Conservation (phyloP, 2,797 vertebrate species). For the Xiphophorus birchmanni region DNA sequence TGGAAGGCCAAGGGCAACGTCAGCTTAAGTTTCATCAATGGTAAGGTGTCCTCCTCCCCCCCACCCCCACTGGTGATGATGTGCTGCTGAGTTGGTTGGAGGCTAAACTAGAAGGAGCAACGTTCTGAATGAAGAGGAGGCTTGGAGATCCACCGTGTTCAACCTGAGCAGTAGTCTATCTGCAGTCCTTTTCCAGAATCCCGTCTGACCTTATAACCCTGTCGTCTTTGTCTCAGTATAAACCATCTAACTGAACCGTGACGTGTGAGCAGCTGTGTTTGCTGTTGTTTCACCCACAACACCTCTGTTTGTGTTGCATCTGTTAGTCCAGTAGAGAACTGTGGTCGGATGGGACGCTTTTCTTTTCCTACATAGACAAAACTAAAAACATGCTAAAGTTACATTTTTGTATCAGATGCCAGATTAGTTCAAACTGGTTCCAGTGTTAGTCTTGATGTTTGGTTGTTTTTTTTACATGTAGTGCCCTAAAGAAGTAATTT, state of each 20-base stretch:
- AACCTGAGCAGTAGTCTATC: slow-evolving; percentile 37
- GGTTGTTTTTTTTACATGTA: background rate
- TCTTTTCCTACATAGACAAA: background rate
- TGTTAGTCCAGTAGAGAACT: slow-evolving; percentile 23
- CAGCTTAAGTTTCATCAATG: slow-evolving; percentile 76
- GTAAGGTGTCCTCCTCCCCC: slow-evolving; percentile 71
- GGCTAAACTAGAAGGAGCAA: slow-evolving; percentile 47
- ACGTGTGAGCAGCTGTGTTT: slow-evolving; percentile 25
- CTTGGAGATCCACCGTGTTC: slow-evolving; percentile 31
- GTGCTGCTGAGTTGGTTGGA: slow-evolving; percentile 45
- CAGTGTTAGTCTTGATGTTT: background rate
- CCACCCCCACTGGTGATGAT: slow-evolving; percentile 43
- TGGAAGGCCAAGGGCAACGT: slow-evolving; percentile 67
- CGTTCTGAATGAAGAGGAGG: slow-evolving; percentile 40
- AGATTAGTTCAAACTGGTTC: background rate
- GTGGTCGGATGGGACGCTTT: slow-evolving; percentile 49
- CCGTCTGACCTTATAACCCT: slow-evolving; percentile 57
- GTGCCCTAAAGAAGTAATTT: background rate
- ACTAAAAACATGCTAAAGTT: background rate
- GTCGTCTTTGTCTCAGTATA: slow-evolving; percentile 37
- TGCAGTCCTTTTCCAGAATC: slow-evolving; percentile 73
- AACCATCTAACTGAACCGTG: slow-evolving; percentile 36
- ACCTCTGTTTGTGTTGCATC: slow-evolving; percentile 24
- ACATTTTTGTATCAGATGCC: background rate
- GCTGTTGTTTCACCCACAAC: slow-evolving; percentile 22